Conservation (phyloP, 2,797 vertebrate species). For the Fistularia tabacaria region DNA sequence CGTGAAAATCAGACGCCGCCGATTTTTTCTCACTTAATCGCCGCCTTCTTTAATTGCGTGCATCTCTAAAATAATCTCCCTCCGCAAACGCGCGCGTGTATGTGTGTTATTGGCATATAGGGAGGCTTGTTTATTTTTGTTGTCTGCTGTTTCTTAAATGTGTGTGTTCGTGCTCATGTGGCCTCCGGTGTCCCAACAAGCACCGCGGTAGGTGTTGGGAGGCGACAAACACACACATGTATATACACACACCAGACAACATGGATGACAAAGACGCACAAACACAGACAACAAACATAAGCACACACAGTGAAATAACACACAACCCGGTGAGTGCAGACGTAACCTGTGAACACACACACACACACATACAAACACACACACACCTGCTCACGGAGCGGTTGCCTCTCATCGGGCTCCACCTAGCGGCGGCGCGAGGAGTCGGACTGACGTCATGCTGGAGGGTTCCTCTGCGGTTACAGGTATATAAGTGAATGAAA, state of each 20-base stretch:
- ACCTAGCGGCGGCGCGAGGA: conserved; percentile 46
- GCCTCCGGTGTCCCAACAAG: conserved; percentile 71
- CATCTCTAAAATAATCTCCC: not conserved
- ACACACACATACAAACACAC: conserved; percentile 10
- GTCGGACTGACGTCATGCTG: not conserved
- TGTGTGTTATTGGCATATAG: conserved; percentile 61
- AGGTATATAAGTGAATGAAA: not conserved
- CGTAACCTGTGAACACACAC: not conserved
- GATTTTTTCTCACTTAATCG: too few species aligned
- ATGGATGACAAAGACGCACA: conserved; percentile 32
- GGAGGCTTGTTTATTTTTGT: conserved; percentile 72
- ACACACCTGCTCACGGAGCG: not conserved
- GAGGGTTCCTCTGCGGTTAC: not conserved
- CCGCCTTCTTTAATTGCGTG: not conserved
- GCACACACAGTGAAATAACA: too few species aligned
- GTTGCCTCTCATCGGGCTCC: conserved; percentile 55
- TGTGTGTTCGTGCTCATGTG: conserved; percentile 69
- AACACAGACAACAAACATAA: conserved; percentile 8
- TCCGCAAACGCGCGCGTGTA: not conserved
- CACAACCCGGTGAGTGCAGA: too few species aligned
- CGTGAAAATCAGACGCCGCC: too few species aligned
- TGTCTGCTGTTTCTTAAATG: conserved; percentile 68
- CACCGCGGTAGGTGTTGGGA: conserved; percentile 68
- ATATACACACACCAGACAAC: conserved; percentile 25
- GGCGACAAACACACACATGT: conserved; percentile 33